Evolutionary conservation across 2,888 invertebrate species (phyloP).

Genomic region (Lydus trimaculatus): DNA sequence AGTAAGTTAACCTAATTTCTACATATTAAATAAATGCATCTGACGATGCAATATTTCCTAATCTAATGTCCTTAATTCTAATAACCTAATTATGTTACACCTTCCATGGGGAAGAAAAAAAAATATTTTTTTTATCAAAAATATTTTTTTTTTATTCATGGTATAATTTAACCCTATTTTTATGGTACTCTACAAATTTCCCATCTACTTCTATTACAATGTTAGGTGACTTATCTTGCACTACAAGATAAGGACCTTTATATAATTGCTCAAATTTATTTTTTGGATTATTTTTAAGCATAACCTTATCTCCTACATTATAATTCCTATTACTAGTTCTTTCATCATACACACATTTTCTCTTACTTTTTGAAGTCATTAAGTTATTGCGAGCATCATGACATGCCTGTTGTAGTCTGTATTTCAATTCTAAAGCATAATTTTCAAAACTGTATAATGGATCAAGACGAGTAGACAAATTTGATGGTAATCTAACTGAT

Average conservation of each 20-base stretch:
- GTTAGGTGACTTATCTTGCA: neutral
- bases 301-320: neutral
- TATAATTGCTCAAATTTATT: conserved; percentile 2
- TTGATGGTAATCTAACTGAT: conserved; percentile 21
- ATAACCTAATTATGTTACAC: neutral
- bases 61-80: too few relatives aligned
- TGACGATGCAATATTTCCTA: too few relatives aligned
- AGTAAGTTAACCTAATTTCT: too few relatives aligned
- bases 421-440: conserved; percentile 29
- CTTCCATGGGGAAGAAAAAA: neutral
- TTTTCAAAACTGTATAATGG: conserved; percentile 31
- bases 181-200: neutral
- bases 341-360: neutral
- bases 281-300: neutral
- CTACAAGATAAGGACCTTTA: neutral
- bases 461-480: conserved; percentile 16
- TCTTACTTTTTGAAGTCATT: conserved; percentile 14
- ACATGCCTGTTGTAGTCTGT: conserved; percentile 27
- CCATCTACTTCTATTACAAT: neutral
- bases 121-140: neutral
- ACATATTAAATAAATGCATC: too few relatives aligned
- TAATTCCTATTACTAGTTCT: neutral
- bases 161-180: neutral
- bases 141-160: neutral
- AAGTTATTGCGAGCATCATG: conserved; percentile 31